Evolutionary conservation across 2,888 invertebrate genomes (phyloP), one percentile per base, ranked within the genome.

Genomic region (Iphiclides podalirius): DNA sequence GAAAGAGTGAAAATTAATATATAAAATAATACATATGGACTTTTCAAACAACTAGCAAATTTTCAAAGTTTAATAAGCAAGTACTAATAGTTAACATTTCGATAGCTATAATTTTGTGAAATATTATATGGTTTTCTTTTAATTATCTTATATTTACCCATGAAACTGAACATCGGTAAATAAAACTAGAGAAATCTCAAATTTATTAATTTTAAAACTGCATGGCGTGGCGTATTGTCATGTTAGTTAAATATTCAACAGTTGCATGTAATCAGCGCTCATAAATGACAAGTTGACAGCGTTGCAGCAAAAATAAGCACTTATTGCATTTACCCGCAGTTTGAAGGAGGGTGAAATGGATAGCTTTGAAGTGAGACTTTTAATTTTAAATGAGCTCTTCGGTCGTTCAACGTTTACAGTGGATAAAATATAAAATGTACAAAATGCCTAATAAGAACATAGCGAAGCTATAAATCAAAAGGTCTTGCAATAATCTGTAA

Each of bases 361-460:
- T 17, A 20, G 20, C 37, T 37, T 20, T 20, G 20, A 31, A 12
- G 11, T n/a, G 6, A 1, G 11, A 11, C n/a, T 31, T 11, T 31
- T 2, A n/a, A 31, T 31, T 11, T n/a, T 31, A 31, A 31, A 31
- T 31, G 31, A 31, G 31, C 31, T n/a, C 12, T 31, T 6, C 11
- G 11, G 12, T 31, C 31, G 14, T 36, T 61, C 56, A 47, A 31
- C 43, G 44, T 59, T 49, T 11, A 34, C 14, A 34, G 2, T 34
- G 26, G 9, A 8, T 26, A 6, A 26, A 26, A 20, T 20, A n/a
- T n/a, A n/a, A n/a, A n/a, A n/a, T n/a, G n/a, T n/a, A n/a, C n/a
- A n/a, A n/a, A n/a, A n/a, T n/a, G n/a, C n/a, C n/a, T n/a, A n/a
- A n/a, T n/a, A n/a, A n/a, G n/a, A n/a, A n/a, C n/a, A n/a, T n/a